Base-by-base conservation (phyloP, 2,888 invertebrate genomes). In the Melipona beecheii region DNA sequence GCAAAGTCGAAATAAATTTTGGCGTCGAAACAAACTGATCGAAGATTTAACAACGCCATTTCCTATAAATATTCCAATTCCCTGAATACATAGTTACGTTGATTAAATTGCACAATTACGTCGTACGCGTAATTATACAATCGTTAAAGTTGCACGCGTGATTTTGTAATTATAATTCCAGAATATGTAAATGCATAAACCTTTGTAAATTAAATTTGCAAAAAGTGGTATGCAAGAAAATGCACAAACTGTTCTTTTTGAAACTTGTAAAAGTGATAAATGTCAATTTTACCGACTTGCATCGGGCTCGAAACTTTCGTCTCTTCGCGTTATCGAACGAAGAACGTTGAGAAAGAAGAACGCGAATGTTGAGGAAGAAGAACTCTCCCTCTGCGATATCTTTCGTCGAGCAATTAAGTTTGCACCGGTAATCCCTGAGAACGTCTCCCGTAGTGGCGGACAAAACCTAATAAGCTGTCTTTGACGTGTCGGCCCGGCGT, bases 401-500 rank as follows among this genome's bases (percentile, higher is more conserved):
- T 1, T 43, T 65, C 17, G 21, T 4, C 27, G 17, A 27, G 27
- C 31, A 50, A n/a, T 68, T 52, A 69, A 70, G 54, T 19, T 15
- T 24, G 50, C 49, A 27, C 49, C 21, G 17, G 4, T 50, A 50
- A 62, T 62, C 31, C 52, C 19, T 9, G 19, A 58, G 60, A 70
- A 24, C 11, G 43, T 5, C 2, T 6, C 4, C 4, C 4, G n/a
- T 0, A 2, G 21, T 3, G 2, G 11, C 13, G n/a, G n/a, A 54
- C 43, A 50, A 21, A 54, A 82, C 36, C 31, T 65, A 81, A 71
- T 65, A 65, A 79, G 65, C 69, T 69, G 64, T 69, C 62, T 66
- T 75, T 60, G 43, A 71, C 36, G 21, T 49, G 19, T 80, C 70
- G 24, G 31, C 66, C 50, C 6, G 9, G 15, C n/a, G n/a, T 60